These are phyloP conservation scores for Vespertilio murinus DNA, from an alignment of 2,797 vertebrate species.

Conservation along the genomic window DNA sequence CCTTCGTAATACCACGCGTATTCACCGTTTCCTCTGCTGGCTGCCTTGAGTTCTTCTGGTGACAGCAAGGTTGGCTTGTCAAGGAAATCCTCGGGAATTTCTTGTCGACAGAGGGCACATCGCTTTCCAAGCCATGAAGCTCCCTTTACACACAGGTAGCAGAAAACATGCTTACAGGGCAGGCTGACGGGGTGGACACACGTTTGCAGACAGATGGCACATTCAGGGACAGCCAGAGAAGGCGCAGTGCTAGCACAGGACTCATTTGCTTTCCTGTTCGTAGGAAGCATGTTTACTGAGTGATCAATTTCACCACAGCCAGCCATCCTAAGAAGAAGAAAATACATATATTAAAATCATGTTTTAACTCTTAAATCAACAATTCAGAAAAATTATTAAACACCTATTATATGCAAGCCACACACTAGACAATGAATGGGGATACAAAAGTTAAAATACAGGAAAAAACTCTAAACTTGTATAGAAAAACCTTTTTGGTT, in stretches of 20 bases:
- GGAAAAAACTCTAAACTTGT: background rate
- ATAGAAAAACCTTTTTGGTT: background rate
- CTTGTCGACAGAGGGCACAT: slow-evolving; percentile 96
- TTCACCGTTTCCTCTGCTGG: slow-evolving; percentile 89
- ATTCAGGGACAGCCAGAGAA: slow-evolving; percentile 91
- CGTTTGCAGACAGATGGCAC: slow-evolving; percentile 96
- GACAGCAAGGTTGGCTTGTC: slow-evolving; percentile 95
- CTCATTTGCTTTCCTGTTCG: slow-evolving; percentile 88
- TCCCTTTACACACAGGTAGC: slow-evolving; percentile 97
- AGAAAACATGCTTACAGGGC: slow-evolving; percentile 97
- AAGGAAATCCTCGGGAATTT: slow-evolving; percentile 97
- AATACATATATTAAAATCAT: background rate
- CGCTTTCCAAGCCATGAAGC: slow-evolving; percentile 98
- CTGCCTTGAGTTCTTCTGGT: slow-evolving; percentile 94
- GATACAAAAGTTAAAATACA: background rate
- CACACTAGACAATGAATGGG: background rate
- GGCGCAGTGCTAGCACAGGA: slow-evolving; percentile 88
- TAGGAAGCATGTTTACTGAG: slow-evolving; percentile 88
- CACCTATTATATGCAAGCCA: background rate
- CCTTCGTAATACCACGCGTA: slow-evolving; percentile 98
- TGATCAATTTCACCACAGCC: slow-evolving; percentile 92
- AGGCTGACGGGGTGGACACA: slow-evolving; percentile 96
- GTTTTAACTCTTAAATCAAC: slow-evolving; percentile 28
- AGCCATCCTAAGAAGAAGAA: slow-evolving; percentile 90
- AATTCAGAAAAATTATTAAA: slow-evolving; percentile 27